Evolutionary conservation across 2,888 invertebrate species (phyloP).

Genomic region (Erebia aethiops): DNA sequence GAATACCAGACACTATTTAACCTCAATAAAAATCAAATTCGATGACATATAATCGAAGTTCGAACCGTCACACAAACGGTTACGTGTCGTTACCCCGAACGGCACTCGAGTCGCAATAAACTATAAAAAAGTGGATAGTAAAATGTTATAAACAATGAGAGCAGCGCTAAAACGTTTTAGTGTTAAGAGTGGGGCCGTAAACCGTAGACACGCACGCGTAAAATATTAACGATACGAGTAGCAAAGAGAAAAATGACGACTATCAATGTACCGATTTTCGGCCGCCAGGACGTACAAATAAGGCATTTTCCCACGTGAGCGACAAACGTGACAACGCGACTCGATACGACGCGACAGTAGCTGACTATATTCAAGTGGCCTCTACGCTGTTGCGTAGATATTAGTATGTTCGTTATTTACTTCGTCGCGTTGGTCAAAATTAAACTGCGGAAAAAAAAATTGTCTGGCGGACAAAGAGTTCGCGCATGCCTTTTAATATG

Average conservation of each 20-base stretch:
- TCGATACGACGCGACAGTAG: too few relatives aligned
- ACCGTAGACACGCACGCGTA: conserved; percentile 81
- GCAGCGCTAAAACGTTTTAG: conserved; percentile 81
- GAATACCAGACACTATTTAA: conserved; percentile 50
- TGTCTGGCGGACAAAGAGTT: too few relatives aligned
- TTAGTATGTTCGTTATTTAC: too few relatives aligned
- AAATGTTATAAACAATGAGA: conserved; percentile 82
- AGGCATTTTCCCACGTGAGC: too few relatives aligned
- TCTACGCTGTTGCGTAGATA: too few relatives aligned
- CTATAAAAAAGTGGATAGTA: conserved; percentile 80
- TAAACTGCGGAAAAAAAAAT: too few relatives aligned
- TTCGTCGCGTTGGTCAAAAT: too few relatives aligned
- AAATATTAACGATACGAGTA: conserved; percentile 76
- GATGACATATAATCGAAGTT: conserved; percentile 67
- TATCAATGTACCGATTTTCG: conserved; percentile 81
- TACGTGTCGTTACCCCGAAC: conserved; percentile 68
- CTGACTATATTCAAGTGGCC: too few relatives aligned
- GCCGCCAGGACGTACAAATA: conserved; percentile 48
- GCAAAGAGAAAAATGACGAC: conserved; percentile 81
- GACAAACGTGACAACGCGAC: too few relatives aligned
- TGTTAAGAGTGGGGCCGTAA: conserved; percentile 81
- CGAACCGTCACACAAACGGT: conserved; percentile 63
- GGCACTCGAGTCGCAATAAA: conserved; percentile 74
- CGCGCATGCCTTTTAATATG: too few relatives aligned
- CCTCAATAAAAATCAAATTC: conserved; percentile 70